A percentile compares a stretch with the other conserved stretches of the same genome.
Conservation (phyloP, 2,113 vertebrate species). For the Eupsittula cactorum region DNA sequence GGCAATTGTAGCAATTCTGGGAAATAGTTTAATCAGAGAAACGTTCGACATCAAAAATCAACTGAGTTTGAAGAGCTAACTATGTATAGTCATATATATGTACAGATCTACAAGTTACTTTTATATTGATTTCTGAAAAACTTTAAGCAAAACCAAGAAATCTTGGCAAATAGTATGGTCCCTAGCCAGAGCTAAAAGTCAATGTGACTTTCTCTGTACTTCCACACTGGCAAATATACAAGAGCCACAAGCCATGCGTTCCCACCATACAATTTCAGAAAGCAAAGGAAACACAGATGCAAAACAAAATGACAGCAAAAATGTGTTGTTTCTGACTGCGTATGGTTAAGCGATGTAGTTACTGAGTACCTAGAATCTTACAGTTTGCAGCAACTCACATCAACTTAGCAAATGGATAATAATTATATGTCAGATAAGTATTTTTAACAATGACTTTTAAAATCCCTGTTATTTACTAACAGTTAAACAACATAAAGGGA, state of each 20-base stretch:
- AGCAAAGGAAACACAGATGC: neutral
- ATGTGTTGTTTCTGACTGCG: neutral
- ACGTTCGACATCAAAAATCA: neutral
- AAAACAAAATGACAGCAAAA: neutral
- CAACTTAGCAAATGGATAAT: neutral
- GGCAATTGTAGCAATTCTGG: neutral
- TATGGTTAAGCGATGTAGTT: neutral
- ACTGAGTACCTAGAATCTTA: neutral
- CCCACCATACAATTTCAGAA: neutral
- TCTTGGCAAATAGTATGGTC: neutral
- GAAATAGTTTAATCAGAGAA: neutral
- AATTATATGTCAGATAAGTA: neutral
- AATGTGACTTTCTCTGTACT: neutral
- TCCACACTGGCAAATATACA: neutral
- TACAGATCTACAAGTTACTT: neutral
- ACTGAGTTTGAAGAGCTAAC: neutral
- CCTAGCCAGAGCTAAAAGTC: neutral
- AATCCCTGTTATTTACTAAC: neutral
- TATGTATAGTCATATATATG: neutral
- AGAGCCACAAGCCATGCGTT: neutral
- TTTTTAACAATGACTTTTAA: neutral
- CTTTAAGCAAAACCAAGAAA: constrained; percentile 5
- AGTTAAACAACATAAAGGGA: neutral
- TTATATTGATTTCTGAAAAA: neutral
- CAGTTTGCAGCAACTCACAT: neutral